A percentile compares a stretch with the other conserved stretches of the same genome.
Evolutionary conservation across 2,888 invertebrate species (phyloP).

Genomic region (Electrophaes corylata): DNA sequence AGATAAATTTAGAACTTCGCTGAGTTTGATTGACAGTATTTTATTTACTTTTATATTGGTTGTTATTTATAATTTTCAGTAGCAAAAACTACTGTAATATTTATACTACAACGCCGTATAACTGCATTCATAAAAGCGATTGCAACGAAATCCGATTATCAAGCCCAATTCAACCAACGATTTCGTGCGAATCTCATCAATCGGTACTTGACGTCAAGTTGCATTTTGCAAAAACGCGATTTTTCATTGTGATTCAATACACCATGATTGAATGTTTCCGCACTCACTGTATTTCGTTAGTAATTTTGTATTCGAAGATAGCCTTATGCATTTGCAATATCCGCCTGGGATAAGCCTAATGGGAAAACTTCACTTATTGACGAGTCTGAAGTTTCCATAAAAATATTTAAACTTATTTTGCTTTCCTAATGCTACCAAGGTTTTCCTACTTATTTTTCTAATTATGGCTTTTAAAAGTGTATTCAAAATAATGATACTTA

Average conservation of each 20-base stretch:
- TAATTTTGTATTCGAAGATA: slow-evolving; percentile 24
- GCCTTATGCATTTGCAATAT: neutral
- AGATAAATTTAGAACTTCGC: too few relatives aligned
- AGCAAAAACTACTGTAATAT: neutral
- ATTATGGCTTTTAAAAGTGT: too few relatives aligned
- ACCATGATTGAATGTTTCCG: slow-evolving; percentile 33
- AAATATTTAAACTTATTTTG: too few relatives aligned
- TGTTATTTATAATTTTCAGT: neutral
- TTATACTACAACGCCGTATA: slow-evolving; percentile 41
- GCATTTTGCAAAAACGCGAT: slow-evolving; percentile 35
- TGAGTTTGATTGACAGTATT: too few relatives aligned
- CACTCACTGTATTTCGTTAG: slow-evolving; percentile 26
- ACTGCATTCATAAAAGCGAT: slow-evolving; percentile 59
- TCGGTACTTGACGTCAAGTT: slow-evolving; percentile 45
- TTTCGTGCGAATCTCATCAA: slow-evolving; percentile 51
- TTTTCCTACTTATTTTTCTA: too few relatives aligned
- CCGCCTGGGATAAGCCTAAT: neutral
- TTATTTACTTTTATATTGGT: neutral
- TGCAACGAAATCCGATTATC: slow-evolving; percentile 57
- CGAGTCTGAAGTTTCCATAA: too few relatives aligned
- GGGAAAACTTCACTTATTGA: neutral
- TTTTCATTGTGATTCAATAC: slow-evolving; percentile 36
- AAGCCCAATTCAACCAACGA: slow-evolving; percentile 49
- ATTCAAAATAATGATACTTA: too few relatives aligned
- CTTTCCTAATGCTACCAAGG: too few relatives aligned